Percentiles rank a stretch among this genome's conserved stretches.
These are phyloP conservation scores for Hypsibius dujardini DNA, from an alignment of 1,140 invertebrate species.

Conservation along the genomic window DNA sequence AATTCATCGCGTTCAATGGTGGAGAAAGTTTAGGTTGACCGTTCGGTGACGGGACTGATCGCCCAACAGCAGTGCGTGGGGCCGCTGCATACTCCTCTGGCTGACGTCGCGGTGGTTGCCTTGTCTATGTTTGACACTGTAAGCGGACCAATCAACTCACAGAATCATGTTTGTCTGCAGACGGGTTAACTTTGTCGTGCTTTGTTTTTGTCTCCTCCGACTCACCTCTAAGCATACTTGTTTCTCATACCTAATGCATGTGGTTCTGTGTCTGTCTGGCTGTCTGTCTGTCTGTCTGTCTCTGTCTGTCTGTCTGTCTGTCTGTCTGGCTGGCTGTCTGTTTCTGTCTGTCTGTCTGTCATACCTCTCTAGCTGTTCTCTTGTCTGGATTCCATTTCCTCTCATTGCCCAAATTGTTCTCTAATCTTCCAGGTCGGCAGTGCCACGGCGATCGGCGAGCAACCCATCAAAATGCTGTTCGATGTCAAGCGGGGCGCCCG, in stretches of 20 bases:
- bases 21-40: conserved; percentile 45
- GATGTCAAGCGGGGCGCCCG: conserved; percentile 62
- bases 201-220: background rate
- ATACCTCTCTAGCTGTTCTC: too few species aligned
- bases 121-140: conserved; percentile 43
- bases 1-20: background rate
- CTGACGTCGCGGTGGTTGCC: conserved; percentile 81
- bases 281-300: too few species aligned
- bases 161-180: too few species aligned
- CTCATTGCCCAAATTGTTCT: too few species aligned
- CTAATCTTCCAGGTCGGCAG: conserved; percentile 40
- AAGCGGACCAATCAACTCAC: too few species aligned
- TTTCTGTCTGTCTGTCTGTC: conserved; percentile 21
- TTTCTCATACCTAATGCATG: too few species aligned
- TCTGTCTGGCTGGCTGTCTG: background rate
- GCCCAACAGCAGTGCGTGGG: conserved; percentile 96
- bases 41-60: conserved; percentile 74
- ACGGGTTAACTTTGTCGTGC: background rate
- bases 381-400: too few species aligned
- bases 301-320: too few species aligned
- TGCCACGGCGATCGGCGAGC: conserved; percentile 84
- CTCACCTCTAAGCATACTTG: too few species aligned
- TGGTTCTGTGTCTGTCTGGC: too few species aligned
- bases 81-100: conserved; percentile 77
- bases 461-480: conserved; percentile 79